phyloP scores from a whole-genome alignment of 1,140 invertebrate species.

The Tetramorium simillimum region DNA sequence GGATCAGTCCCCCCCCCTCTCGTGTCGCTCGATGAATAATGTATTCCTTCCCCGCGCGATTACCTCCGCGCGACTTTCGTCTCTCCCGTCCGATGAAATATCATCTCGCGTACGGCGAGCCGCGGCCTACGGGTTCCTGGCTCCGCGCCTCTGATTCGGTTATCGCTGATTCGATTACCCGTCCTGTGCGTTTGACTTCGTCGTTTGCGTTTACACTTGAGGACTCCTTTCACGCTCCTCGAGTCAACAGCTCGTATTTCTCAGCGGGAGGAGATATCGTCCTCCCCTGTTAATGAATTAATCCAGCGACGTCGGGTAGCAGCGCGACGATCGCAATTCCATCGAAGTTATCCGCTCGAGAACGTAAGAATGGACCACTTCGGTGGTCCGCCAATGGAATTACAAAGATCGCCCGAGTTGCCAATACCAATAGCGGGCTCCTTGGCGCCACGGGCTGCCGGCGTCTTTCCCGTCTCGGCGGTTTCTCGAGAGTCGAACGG shows the following conservation, averaged over 20 bases:
- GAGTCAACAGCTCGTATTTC: neutral
- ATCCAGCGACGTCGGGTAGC: neutral
- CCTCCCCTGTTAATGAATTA: neutral
- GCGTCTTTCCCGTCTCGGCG: neutral
- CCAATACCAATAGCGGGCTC: neutral
- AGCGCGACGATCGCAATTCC: neutral
- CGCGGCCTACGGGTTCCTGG: neutral
- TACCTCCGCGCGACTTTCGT: neutral
- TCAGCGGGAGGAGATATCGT: neutral
- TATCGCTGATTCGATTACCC: constrained; percentile 28
- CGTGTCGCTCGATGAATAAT: neutral
- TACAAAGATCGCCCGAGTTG: neutral
- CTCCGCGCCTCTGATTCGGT: neutral
- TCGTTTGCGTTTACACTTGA: constrained; percentile 25
- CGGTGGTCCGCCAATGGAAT: neutral
- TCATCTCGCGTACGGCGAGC: neutral
- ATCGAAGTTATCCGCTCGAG: neutral
- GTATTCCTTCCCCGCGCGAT: neutral
- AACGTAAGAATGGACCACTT: neutral
- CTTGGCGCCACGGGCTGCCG: too few relatives aligned
- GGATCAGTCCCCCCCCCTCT: neutral
- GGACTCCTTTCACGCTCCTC: constrained; percentile 4
- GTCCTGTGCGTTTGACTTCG: constrained; percentile 71
- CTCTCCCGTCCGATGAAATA: neutral
- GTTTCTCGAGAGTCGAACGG: neutral